Evolutionary conservation across 2,888 invertebrate species (phyloP).

Genomic region (Drosophila eohydei): DNA sequence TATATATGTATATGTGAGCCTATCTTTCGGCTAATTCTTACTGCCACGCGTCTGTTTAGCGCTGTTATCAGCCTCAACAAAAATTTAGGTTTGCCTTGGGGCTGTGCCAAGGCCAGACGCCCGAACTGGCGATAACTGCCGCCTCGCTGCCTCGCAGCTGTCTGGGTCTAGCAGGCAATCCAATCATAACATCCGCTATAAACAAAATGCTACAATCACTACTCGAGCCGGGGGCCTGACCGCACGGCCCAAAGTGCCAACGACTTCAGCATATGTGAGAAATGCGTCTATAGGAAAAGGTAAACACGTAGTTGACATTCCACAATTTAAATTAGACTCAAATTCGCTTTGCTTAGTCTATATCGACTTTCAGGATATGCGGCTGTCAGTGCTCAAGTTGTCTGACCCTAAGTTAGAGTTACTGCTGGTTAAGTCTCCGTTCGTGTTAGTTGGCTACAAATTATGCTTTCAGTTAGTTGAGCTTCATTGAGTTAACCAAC

Average conservation of each 20-base stretch:
- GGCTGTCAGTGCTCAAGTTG: not conserved
- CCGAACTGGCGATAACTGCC: slow-evolving; percentile 30
- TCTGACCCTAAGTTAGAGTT: not conserved
- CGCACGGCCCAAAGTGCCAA: slow-evolving; percentile 52
- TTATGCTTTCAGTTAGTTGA: not conserved
- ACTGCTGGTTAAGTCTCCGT: not conserved
- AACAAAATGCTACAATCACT: slow-evolving; percentile 44
- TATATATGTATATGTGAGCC: slow-evolving; percentile 15
- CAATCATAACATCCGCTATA: slow-evolving; percentile 64
- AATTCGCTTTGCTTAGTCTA: slow-evolving; percentile 84
- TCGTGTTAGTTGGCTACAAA: not conserved
- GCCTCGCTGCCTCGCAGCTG: slow-evolving; percentile 1
- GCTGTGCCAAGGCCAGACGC: slow-evolving; percentile 49
- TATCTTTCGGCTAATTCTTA: not conserved
- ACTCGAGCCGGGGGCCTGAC: slow-evolving; percentile 61
- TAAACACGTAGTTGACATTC: slow-evolving; percentile 2
- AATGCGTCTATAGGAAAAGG: slow-evolving; percentile 15
- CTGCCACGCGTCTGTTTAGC: slow-evolving; percentile 13
- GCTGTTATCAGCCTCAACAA: slow-evolving; percentile 38
- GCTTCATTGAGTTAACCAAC: not conserved
- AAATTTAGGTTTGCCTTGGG: slow-evolving; percentile 28
- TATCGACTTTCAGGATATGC: not conserved
- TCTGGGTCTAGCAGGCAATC: slow-evolving; percentile 18
- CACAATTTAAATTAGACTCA: slow-evolving; percentile 12
- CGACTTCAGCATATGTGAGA: slow-evolving; percentile 38